Percentiles rank a stretch among this genome's conserved stretches.
Conservation (phyloP, 2,113 vertebrate species). For the Piaya cayana region DNA sequence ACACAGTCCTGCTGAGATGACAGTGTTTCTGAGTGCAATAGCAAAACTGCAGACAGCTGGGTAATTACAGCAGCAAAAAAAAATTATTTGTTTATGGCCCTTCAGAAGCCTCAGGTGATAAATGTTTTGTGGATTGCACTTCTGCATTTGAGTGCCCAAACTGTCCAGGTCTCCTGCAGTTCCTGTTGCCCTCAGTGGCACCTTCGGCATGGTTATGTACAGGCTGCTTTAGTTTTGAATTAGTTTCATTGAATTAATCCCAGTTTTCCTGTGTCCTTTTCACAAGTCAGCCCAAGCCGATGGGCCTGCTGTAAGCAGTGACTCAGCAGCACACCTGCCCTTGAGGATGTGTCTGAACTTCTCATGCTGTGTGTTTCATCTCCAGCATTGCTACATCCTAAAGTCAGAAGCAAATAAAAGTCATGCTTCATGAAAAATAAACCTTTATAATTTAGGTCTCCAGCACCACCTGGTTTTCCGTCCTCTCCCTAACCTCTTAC, state of each 20-base stretch:
- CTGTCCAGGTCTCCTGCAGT: not conserved
- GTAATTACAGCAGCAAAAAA: constrained; percentile 58
- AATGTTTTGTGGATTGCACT: constrained; percentile 36
- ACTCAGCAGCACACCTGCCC: constrained; percentile 18
- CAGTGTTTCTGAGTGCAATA: constrained; percentile 19
- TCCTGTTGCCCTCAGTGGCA: not conserved
- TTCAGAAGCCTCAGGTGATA: constrained; percentile 48
- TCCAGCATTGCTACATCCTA: not conserved
- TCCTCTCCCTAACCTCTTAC: constrained; percentile 3
- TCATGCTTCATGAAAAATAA: constrained; percentile 18
- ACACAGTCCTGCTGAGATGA: constrained; percentile 46
- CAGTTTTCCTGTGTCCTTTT: not conserved
- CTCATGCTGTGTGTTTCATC: not conserved
- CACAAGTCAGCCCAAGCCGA: not conserved
- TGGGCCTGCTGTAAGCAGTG: not conserved
- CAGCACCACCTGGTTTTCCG: constrained; percentile 12
- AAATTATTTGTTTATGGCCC: constrained; percentile 15
- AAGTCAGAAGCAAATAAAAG: constrained; percentile 23
- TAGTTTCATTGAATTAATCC: not conserved
- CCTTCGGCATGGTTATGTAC: not conserved
- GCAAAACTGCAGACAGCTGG: constrained; percentile 42
- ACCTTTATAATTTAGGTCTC: not conserved
- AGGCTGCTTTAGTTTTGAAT: not conserved
- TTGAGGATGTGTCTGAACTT: not conserved
- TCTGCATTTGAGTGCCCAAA: not conserved